Evolutionary conservation across 2,888 invertebrate genomes (phyloP).

Genomic region (Melinaea marsaeus): DNA sequence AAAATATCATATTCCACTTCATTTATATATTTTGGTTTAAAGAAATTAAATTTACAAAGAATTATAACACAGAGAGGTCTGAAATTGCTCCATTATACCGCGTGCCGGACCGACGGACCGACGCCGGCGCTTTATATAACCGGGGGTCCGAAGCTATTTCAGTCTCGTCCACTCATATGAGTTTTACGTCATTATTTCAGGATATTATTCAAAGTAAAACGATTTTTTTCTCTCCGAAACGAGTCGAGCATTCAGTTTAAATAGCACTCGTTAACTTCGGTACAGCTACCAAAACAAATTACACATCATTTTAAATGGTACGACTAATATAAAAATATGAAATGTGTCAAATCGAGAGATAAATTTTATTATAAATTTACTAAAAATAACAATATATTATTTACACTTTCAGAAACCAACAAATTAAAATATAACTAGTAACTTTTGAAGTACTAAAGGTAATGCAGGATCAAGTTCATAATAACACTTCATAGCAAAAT

Average conservation of each 20-base stretch:
- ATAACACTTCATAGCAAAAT: no score
- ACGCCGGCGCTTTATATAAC: conserved; percentile 49
- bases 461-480: no score
- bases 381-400: no score
- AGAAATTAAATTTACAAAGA: conserved; percentile 4
- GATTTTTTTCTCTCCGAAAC: conserved; percentile 54
- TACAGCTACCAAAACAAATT: conserved; percentile 57
- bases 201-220: conserved; percentile 66
- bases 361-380: not conserved
- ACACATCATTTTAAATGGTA: conserved; percentile 65
- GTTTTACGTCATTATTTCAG: conserved; percentile 71
- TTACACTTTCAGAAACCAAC: no score
- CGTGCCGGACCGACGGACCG: conserved; percentile 49
- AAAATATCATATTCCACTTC: not conserved
- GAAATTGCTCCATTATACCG: conserved; percentile 36
- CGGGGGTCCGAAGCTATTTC: conserved; percentile 45
- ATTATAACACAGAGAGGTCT: conserved; percentile 12
- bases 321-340: conserved; percentile 52
- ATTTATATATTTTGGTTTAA: not conserved
- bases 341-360: not conserved
- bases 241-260: conserved; percentile 53
- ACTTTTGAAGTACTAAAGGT: no score
- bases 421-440: no score
- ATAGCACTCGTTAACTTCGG: conserved; percentile 74
- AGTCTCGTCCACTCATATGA: conserved; percentile 56